Base-by-base conservation (phyloP, 1,140 invertebrate species). In the Stenopsyche tienmushanensis region DNA sequence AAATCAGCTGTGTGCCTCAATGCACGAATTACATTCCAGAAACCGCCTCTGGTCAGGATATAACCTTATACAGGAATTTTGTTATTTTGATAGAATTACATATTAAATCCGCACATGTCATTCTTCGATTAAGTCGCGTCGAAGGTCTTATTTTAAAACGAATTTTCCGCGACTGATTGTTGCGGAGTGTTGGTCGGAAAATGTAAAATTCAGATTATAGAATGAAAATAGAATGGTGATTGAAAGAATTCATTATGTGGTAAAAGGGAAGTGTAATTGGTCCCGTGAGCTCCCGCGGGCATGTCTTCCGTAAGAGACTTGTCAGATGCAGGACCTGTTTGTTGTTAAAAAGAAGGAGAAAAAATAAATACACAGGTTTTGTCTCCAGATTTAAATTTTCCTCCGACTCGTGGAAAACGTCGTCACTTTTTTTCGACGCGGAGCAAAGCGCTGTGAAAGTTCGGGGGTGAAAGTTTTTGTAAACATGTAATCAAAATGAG, bases 201-300 rank as follows among this genome's bases (percentile, higher is more conserved):
- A 39, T n/a, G 29, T 8, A 45, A 45, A 45, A 45, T 45, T 45
- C 44, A 45, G 17, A 45, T 18, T 45, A 45, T 45, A 45, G 9
- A 5, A 5, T 17, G 5, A 45, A 45, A 45, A 15, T 45, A 15
- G 44, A 45, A 55, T 26, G 58, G 49, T 60, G 63, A 69, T 64
- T 49, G 67, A 65, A 69, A 62, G 67, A 69, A 69, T 69, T 69
- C 44, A 69, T 69, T 60, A 68, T 58, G 41, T 59, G 58, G 58
- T 59, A 53, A 60, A 58, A 69, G 62, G 66, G 57, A 69, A 64
- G 62, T 52, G 44, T 69, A 69, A 69, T 69, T 69, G 67, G 67
- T 69, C 62, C 54, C 44, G 54, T 47, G 45, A 60, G 42, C 57
- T 58, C 67, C 58, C 44, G 57, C 26, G 63, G 67, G 67, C 67